Evolutionary conservation across 2,888 invertebrate genomes (phyloP).

Genomic region (Melanostoma mellinum): DNA sequence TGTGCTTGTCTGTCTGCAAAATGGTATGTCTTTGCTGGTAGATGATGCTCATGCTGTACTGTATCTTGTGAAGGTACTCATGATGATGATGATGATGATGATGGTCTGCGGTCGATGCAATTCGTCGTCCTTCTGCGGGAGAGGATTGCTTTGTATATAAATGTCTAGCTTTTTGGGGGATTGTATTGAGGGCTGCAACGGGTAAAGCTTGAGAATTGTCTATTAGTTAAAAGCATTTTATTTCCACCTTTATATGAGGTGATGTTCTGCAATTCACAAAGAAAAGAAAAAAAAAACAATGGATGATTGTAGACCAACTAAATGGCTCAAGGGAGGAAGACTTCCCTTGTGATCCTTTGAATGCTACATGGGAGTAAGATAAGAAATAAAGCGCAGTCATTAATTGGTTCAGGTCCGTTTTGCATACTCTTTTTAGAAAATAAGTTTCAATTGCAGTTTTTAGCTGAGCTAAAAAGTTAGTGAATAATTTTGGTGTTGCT

Average conservation of each 20-base stretch:
- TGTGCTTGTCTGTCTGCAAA: constrained; percentile 36
- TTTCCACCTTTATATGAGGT: constrained; percentile 59
- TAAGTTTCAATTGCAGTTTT: too few relatives aligned
- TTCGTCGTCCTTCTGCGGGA: constrained; percentile 21
- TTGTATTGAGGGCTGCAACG: too few relatives aligned
- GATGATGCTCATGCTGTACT: neutral
- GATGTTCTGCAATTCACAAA: constrained; percentile 48
- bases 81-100: constrained; percentile 58
- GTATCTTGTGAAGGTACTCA: neutral
- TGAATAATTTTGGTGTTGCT: too few relatives aligned
- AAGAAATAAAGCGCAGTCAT: too few relatives aligned
- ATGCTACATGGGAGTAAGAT: too few relatives aligned
- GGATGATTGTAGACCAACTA: neutral
- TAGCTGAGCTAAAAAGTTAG: too few relatives aligned
- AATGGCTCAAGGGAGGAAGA: too few relatives aligned
- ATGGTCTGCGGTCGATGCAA: constrained; percentile 64
- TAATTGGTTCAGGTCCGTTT: too few relatives aligned
- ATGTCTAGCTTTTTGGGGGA: constrained; percentile 17
- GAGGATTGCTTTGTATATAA: neutral
- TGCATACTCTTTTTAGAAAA: too few relatives aligned
- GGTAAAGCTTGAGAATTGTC: constrained; percentile 33
- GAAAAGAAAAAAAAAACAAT: constrained; percentile 29
- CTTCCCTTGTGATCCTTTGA: too few relatives aligned
- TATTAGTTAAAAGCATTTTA: constrained; percentile 66
- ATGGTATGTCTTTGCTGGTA: neutral